Evolutionary conservation across 2,888 invertebrate species (phyloP), one percentile per base, ranked within the genome.

Genomic region (Hedya salicella): DNA sequence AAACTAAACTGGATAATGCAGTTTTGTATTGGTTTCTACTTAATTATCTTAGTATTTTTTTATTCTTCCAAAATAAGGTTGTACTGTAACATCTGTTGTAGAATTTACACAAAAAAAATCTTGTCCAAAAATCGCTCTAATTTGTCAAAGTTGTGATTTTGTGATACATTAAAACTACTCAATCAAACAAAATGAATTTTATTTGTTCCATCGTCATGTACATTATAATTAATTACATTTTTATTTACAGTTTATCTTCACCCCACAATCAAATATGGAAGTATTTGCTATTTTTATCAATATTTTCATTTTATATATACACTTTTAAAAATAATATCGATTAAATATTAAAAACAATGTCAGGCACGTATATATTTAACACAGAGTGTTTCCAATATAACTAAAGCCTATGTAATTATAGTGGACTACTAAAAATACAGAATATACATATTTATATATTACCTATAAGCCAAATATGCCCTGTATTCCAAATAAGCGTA

Each of bases 131-230:
- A n/a, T n/a, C n/a, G 25, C 4, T 25, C 25, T 25, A 25, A 25
- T 25, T 25, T 25, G 6, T 25, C 36, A 36, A 36, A 11, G 36
- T 36, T 36, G 36, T 36, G 6, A 36, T 42, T 19, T 62, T 62
- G 52, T 53, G 40, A 63, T 60, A 54, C 3, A 53, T 48, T 16
- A 59, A 46, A 57, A 30, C 44, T 44, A 32, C 50, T 36, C 1
- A 25, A 59, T 64, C 44, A 52, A 64, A 64, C 59, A 64, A 59
- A 59, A 64, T 39, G 21, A n/a, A 5, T 25, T 59, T 63, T 60
- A 60, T 65, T 65, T 65, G 65, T 65, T 60, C 65, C 8, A 46
- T 44, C 49, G 30, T 32, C 19, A 60, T 57, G 5, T 32, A 11
- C 25, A 17, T 32, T 48, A 59, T 49, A 52, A 44, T 59, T 52